These are phyloP conservation scores for Electrophaes corylata DNA, from an alignment of 2,888 invertebrate genomes.

Conservation along the genomic window DNA sequence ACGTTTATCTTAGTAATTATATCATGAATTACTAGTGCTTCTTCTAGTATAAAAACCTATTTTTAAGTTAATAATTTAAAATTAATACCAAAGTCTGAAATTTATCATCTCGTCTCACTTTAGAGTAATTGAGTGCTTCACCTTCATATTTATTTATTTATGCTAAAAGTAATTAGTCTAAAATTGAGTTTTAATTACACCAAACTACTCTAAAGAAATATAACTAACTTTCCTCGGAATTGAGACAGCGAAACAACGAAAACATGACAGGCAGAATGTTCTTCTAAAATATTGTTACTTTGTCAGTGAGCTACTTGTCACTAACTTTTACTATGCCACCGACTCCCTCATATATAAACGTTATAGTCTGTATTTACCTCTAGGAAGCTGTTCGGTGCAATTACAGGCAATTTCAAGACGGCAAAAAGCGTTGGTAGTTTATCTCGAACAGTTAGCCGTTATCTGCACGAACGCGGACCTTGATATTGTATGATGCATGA, in stretches of 20 bases:
- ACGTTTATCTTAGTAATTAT: not conserved
- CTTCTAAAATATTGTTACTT: not conserved
- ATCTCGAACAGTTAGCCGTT: conserved; percentile 51
- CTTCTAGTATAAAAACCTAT: not conserved
- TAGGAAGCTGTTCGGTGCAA: conserved; percentile 65
- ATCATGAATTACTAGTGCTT: not conserved
- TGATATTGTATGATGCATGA: conserved; percentile 27
- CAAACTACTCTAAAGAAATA: not conserved
- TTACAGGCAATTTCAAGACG: conserved; percentile 61
- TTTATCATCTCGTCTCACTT: not conserved
- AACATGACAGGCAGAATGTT: not conserved
- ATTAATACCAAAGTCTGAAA: not conserved
- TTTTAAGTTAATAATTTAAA: not conserved
- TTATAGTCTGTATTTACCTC: conserved; percentile 49
- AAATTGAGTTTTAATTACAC: not conserved
- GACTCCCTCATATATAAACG: conserved; percentile 42
- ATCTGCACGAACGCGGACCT: conserved; percentile 33
- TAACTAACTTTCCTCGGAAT: not conserved
- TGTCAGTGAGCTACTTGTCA: conserved; percentile 4
- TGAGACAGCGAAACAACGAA: not conserved
- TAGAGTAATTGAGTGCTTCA: not conserved
- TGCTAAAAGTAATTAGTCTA: not conserved
- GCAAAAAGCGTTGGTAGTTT: conserved; percentile 52
- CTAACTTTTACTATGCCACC: conserved; percentile 20
- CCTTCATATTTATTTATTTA: not conserved